These are phyloP conservation scores for Heteractis magnifica DNA, from an alignment of 92 coral and sea anemone species.

Conservation along the genomic window DNA sequence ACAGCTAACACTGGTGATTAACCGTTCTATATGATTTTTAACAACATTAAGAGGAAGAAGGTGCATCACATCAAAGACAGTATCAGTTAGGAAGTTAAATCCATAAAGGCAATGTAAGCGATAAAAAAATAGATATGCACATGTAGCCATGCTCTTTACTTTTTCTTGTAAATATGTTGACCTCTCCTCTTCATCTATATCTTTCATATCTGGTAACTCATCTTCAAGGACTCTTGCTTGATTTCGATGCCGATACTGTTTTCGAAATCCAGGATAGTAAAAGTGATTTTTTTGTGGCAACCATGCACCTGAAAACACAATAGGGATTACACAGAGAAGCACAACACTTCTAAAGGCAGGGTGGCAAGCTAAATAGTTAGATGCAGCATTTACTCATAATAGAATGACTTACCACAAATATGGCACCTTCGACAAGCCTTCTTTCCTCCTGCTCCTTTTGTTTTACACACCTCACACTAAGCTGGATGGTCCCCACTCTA, in stretches of 20 bases:
- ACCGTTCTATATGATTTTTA: slow-evolving; percentile 40
- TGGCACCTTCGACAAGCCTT: slow-evolving; percentile 65
- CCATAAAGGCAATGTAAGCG: slow-evolving; percentile 22
- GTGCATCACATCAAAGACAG: slow-evolving; percentile 43
- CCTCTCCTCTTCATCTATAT: slow-evolving; percentile 15
- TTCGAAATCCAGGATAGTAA: slow-evolving; percentile 48
- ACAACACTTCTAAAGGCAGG: not conserved
- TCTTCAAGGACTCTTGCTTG: slow-evolving; percentile 14
- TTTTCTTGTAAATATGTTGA: not conserved
- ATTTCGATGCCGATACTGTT: slow-evolving; percentile 29
- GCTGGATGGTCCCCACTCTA: slow-evolving; percentile 77
- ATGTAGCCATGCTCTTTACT: not conserved
- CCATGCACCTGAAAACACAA: slow-evolving; percentile 6
- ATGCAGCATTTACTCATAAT: not conserved
- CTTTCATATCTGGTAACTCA: slow-evolving; percentile 22
- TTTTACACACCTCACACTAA: slow-evolving; percentile 64
- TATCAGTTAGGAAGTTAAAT: slow-evolving; percentile 18
- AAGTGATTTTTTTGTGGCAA: slow-evolving; percentile 34
- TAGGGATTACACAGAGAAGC: slow-evolving; percentile 2
- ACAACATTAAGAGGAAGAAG: slow-evolving; percentile 46
- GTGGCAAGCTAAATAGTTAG: not conserved
- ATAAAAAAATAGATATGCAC: slow-evolving; percentile 21
- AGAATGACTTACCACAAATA: slow-evolving; percentile 11
- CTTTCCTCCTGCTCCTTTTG: slow-evolving; percentile 66
- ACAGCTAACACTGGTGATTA: slow-evolving; percentile 15